Percentiles rank a stretch among this genome's conserved stretches.
Evolutionary conservation across 2,888 invertebrate species (phyloP).

Genomic region (Limenitis camilla): DNA sequence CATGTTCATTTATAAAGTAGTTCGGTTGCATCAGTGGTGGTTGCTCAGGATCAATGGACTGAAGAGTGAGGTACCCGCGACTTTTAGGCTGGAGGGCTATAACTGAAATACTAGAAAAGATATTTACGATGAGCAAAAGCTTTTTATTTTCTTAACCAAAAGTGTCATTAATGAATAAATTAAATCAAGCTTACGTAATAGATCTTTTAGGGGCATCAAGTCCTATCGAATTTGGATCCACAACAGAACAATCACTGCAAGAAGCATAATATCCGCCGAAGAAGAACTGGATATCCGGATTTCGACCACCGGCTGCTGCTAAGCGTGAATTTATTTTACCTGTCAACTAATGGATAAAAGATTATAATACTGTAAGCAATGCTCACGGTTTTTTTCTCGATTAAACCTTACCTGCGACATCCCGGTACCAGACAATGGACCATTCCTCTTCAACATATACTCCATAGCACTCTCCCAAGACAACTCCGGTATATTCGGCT

Average conservation of each 20-base stretch:
- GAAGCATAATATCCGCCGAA: conserved; percentile 78
- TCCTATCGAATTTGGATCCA: conserved; percentile 38
- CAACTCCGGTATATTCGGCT: conserved; percentile 69
- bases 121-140: not conserved
- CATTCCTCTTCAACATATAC: conserved; percentile 75
- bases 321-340: conserved; percentile 77
- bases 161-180: not conserved
- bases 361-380: too few relatives aligned
- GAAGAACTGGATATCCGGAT: conserved; percentile 80
- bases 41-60: conserved; percentile 78
- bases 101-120: conserved; percentile 65
- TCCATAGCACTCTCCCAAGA: conserved; percentile 77
- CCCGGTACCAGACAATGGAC: conserved; percentile 78
- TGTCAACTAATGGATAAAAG: too few relatives aligned
- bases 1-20: conserved; percentile 80
- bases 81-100: conserved; percentile 80
- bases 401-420: conserved; percentile 73
- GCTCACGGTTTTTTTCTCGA: too few relatives aligned
- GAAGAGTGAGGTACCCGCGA: conserved; percentile 77
- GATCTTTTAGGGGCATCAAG: conserved; percentile 48
- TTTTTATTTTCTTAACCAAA: not conserved
- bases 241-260: conserved; percentile 71
- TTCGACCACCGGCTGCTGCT: conserved; percentile 72
- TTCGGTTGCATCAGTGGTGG: conserved; percentile 85
- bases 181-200: conserved; percentile 4